Evolutionary conservation across 2,113 vertebrate genomes (phyloP).

Genomic region (Epinephelus fuscoguttatus): DNA sequence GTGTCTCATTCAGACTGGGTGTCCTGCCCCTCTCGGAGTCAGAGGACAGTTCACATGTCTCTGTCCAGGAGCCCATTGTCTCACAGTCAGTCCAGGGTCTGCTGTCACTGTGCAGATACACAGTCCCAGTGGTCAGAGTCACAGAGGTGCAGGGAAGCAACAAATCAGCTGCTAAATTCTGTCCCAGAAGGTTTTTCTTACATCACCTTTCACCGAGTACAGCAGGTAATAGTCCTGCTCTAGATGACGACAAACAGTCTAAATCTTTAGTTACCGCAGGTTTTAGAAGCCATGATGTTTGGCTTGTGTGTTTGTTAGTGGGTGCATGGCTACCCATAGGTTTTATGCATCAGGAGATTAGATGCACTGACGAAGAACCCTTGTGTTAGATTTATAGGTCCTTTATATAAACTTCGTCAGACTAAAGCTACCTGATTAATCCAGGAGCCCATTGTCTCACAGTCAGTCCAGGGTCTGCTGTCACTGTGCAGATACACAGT

Average conservation of each 20-base stretch:
- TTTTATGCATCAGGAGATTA: conserved; percentile 28
- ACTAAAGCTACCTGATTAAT: not conserved
- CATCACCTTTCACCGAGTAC: not conserved
- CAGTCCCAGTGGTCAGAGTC: not conserved
- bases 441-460: not conserved
- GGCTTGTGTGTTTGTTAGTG: not conserved
- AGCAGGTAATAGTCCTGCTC: not conserved
- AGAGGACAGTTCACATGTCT: not conserved
- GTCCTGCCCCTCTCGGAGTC: not conserved
- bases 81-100: not conserved
- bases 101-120: not conserved
- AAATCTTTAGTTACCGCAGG: not conserved
- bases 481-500: not conserved
- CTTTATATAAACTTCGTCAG: conserved; percentile 38
- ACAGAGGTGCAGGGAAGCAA: no score
- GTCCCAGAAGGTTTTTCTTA: not conserved
- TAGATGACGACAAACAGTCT: not conserved
- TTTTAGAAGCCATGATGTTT: conserved; percentile 12
- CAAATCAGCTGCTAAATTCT: not conserved
- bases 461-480: not conserved
- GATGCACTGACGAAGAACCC: conserved; percentile 4
- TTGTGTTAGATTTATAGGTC: conserved; percentile 54
- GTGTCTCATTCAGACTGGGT: not conserved
- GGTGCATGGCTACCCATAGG: not conserved
- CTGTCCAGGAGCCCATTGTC: not conserved